Conservation (phyloP, 2,113 vertebrate species). For the Colossoma macropomum region DNA sequence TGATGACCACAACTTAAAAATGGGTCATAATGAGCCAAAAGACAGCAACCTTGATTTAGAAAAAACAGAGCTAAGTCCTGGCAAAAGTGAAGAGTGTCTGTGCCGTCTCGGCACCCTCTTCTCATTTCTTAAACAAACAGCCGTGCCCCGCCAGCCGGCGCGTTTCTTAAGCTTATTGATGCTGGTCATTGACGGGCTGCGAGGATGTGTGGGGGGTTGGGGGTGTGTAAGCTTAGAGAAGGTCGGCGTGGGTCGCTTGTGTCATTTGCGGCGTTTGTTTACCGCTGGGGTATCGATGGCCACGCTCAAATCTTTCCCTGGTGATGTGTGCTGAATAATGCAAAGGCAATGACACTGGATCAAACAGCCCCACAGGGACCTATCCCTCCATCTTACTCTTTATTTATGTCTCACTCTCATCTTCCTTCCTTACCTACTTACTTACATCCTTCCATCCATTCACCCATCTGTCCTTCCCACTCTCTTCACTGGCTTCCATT, state of each 20-base stretch:
- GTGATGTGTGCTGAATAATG: slow-evolving; percentile 76
- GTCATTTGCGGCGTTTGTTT: slow-evolving; percentile 76
- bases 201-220: neutral
- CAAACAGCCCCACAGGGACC: slow-evolving; percentile 61
- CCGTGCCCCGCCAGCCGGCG: slow-evolving; percentile 25
- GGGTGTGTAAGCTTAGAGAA: slow-evolving; percentile 19
- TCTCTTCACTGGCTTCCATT: neutral
- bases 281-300: slow-evolving; percentile 69
- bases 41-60: neutral
- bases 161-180: slow-evolving; percentile 43
- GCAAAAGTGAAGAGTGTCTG: slow-evolving; percentile 6
- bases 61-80: neutral
- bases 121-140: slow-evolving; percentile 54
- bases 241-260: slow-evolving; percentile 62
- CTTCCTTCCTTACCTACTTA: neutral
- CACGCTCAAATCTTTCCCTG: slow-evolving; percentile 64
- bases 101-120: neutral
- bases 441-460: neutral
- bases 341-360: slow-evolving; percentile 70
- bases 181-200: slow-evolving; percentile 35
- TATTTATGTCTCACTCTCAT: neutral
- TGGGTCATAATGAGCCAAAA: too few relatives aligned
- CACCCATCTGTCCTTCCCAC: slow-evolving; percentile 10
- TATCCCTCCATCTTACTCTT: slow-evolving; percentile 17
- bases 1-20: too few relatives aligned